phyloP scores from a whole-genome alignment of 1,140 invertebrate genomes.

The Procambarus virginalis region DNA sequence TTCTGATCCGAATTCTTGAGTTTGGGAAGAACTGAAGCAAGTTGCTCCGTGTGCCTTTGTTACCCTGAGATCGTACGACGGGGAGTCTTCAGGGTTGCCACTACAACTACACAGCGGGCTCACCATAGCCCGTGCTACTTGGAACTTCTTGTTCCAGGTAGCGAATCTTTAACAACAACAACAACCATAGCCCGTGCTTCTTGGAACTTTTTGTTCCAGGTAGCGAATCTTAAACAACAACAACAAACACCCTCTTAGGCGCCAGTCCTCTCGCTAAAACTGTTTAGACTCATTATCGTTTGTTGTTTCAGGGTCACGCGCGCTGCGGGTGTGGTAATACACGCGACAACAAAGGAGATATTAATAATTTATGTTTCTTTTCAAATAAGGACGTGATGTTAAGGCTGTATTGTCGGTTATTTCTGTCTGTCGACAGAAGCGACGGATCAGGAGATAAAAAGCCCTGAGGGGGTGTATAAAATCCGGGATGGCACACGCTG shows the following conservation, averaged over 20 bases:
- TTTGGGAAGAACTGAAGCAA: not conserved
- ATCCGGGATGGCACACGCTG: not conserved
- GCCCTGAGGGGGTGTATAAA: not conserved
- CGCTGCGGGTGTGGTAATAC: not conserved
- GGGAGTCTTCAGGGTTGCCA: not conserved
- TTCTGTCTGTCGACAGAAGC: not conserved
- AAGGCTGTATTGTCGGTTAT: not conserved
- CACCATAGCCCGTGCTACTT: no score
- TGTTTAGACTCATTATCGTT: not conserved
- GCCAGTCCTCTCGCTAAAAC: not conserved
- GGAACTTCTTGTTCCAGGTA: no score
- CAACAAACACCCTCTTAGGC: not conserved
- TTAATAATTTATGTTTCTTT: not conserved
- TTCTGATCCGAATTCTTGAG: not conserved
- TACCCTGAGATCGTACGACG: not conserved
- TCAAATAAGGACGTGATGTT: not conserved
- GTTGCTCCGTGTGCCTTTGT: not conserved
- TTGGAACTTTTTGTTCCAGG: no score
- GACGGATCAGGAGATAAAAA: not conserved
- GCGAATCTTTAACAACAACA: no score
- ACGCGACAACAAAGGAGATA: not conserved
- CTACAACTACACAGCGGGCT: not conserved
- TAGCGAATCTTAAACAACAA: no score
- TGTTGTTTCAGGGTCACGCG: not conserved
- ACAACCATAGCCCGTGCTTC: no score